Base-by-base conservation (phyloP, 2,888 invertebrate species). In the Elegia similella region DNA sequence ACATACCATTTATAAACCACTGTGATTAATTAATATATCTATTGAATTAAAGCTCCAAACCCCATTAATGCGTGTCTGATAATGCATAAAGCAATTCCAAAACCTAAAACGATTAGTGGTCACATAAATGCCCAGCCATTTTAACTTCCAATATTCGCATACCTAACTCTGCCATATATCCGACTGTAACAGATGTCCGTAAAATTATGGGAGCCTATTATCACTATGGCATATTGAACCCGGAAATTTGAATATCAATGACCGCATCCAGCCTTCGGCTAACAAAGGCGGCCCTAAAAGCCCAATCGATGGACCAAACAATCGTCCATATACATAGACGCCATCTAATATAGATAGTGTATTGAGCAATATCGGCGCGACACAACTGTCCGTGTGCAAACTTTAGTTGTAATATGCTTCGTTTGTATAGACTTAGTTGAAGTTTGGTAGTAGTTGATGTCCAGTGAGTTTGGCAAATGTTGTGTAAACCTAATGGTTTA, bases 221-320 rank as follows among this genome's bases (percentile, higher is more conserved):
- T 55, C 57, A 23, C 50, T 57, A 57, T 57, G 60, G 56, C 57
- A 59, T 58, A 52, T 58, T 56, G 58, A 34, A 46, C 8, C 53
- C 57, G 57, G 59, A 58, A 62, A 65, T 65, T 66, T 64, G 64
- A 66, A 67, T 63, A 62, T 63, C 65, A 65, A 66, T 66, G 61
- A 61, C 47, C 55, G 55, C 46, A 55, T 34, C 47, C 38, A 23
- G 23, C 23, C 23, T 23, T 23, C 23, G 23, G 23, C 57, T 58
- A 56, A 56, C 59, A 62, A 60, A 60, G 56, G 42, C 48, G 15
- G n/a, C 56, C 57, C 53, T 52, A 44, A 15, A 54, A 52, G 57
- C 44, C 43, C 34, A 59, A 56, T 59, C 59, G 53, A 60, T 60
- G 58, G 56, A 46, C 58, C 59, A 59, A 58, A 57, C 58, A 60